These are phyloP conservation scores for Colletes latitarsis DNA, from an alignment of 1,140 invertebrate genomes.

Conservation along the genomic window DNA sequence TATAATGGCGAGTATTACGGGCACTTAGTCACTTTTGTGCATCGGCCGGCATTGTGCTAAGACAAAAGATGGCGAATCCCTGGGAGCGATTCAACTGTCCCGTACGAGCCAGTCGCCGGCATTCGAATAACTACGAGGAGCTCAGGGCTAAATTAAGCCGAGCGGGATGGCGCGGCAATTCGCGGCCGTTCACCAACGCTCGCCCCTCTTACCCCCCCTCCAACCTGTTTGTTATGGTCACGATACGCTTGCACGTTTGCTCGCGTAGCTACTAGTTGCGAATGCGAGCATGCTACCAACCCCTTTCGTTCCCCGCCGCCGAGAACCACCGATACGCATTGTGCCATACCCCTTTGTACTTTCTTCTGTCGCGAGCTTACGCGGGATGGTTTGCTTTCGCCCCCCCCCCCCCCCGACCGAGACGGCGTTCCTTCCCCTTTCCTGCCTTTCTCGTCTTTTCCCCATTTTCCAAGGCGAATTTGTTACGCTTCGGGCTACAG, in stretches of 20 bases:
- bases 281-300: constrained; percentile 21
- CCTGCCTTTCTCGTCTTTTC: neutral
- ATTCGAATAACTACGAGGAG: constrained; percentile 63
- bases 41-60: constrained; percentile 70
- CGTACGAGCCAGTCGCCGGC: constrained; percentile 60
- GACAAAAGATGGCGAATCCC: constrained; percentile 78
- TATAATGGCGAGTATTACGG: constrained; percentile 77
- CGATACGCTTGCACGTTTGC: constrained; percentile 23
- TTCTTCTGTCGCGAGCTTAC: constrained; percentile 65
- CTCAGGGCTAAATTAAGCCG: constrained; percentile 70
- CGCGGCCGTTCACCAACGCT: constrained; percentile 51
- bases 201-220: neutral
- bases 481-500: constrained; percentile 37
- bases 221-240: constrained; percentile 32
- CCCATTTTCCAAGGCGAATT: neutral
- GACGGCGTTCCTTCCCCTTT: constrained; percentile 2
- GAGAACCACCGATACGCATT: constrained; percentile 64
- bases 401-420: too few relatives aligned
- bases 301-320: constrained; percentile 10
- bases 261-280: constrained; percentile 7
- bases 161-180: constrained; percentile 47
- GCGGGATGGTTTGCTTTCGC: constrained; percentile 39
- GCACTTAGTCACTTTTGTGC: constrained; percentile 80
- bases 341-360: constrained; percentile 62
- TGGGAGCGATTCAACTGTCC: constrained; percentile 72